Conservation (phyloP, 2,113 vertebrate species). For the Onychostoma macrolepis region DNA sequence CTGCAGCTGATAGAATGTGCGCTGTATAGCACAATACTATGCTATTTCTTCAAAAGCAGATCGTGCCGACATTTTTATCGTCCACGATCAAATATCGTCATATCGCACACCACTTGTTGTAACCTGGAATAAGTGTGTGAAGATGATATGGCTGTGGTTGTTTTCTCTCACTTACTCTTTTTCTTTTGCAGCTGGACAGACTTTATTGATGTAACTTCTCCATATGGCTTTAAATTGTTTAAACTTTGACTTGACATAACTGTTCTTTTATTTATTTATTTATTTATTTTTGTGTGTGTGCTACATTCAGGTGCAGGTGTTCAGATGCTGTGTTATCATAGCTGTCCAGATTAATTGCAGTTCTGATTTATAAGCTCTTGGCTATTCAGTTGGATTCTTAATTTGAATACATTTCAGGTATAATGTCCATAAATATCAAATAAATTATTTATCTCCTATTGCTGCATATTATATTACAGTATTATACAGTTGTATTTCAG, state of each 20-base stretch:
- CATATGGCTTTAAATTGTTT: not conserved
- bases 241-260: not conserved
- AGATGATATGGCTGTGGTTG: not conserved
- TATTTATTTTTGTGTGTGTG: not conserved
- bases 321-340: not conserved
- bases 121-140: not conserved
- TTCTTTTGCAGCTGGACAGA: not conserved
- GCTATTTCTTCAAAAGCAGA: too few relatives aligned
- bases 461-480: not conserved
- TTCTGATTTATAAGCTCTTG: not conserved
- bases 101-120: too few relatives aligned
- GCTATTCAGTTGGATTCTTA: not conserved
- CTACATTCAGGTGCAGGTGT: not conserved
- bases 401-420: not conserved
- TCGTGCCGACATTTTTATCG: too few relatives aligned
- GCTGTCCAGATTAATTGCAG: not conserved
- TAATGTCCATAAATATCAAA: not conserved
- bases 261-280: not conserved
- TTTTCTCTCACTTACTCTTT: not conserved
- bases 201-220: not conserved
- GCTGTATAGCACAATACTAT: too few relatives aligned
- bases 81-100: too few relatives aligned
- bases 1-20: too few relatives aligned
- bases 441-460: not conserved
- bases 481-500: too few relatives aligned